These are phyloP conservation scores for Papilio polytes DNA, from an alignment of 1,140 invertebrate genomes.

Conservation along the genomic window DNA sequence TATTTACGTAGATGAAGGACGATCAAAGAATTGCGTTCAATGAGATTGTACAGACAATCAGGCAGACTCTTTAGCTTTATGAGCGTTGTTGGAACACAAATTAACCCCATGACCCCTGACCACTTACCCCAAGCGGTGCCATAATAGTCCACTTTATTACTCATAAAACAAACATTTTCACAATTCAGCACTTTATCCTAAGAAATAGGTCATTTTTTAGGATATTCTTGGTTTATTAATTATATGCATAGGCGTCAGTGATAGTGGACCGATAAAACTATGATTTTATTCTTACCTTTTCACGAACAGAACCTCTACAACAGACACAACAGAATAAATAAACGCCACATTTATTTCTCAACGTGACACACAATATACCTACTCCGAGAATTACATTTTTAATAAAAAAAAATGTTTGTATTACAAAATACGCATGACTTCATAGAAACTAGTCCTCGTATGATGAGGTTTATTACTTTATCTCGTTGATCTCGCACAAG, in stretches of 20 bases:
- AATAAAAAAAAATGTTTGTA: background rate
- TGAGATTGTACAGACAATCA: background rate
- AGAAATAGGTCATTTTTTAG: background rate
- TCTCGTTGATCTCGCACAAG: slow-evolving; percentile 19
- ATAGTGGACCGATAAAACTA: no score
- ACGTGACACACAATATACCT: no score
- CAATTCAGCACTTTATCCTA: background rate
- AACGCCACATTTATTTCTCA: no score
- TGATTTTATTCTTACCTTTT: no score
- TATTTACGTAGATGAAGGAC: background rate
- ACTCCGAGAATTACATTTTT: background rate
- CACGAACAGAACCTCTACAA: no score
- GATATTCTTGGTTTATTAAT: background rate
- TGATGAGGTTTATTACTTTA: slow-evolving; percentile 32
- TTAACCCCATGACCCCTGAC: background rate
- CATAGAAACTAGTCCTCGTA: background rate
- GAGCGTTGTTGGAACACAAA: background rate
- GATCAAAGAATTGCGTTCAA: background rate
- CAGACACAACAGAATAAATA: no score
- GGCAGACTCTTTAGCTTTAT: slow-evolving; percentile 3
- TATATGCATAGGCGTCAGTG: no score
- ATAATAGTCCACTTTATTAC: background rate
- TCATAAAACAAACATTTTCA: background rate
- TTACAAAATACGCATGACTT: background rate
- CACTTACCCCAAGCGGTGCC: slow-evolving; percentile 6